Evolutionary conservation across 2,113 vertebrate genomes (phyloP), one percentile per base, ranked within the genome.

Genomic region (Pygoscelis antarcticus): DNA sequence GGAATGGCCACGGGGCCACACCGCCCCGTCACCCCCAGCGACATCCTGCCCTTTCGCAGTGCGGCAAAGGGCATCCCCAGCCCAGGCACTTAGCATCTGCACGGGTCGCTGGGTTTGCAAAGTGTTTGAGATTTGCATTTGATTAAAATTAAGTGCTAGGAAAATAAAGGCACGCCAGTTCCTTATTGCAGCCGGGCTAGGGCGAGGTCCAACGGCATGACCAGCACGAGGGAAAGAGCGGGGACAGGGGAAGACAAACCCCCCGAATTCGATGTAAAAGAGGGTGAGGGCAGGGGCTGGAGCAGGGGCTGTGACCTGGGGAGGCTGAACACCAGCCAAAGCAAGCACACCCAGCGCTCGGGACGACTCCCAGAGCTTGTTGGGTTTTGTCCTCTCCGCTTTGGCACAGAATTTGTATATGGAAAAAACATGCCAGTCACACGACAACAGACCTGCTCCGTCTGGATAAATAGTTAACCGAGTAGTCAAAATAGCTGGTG

Each of bases 391-490:
- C 58, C 26, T 65, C 84, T 23, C 77, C 0, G 2, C 91, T 94
- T 57, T 12, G 10, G 77, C 17, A 10, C 51, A 14, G 70, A 61
- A 97, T 97, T 96, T 97, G 96, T 95, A 74, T 97, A 97, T 58
- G 97, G 96, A 97, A 97, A 97, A 95, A 96, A 77, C 84, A 76
- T 62, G 91, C 62, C 84, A 94, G 78, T 78, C 3, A 0, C 62
- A 51, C 42, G 78, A 89, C 70, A 76, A 15, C 81, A 74, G 95
- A 21, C 65, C 89, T 7, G 32, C 95, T 96, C 87, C 89, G 38
- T 89, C 97, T 85, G 94, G 96, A 96, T 97, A 87, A 96, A 97
- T 83, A 91, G 93, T 97, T 95, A 95, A 94, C 91, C 4, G 34
- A 79, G 89, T 23, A 96, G 96, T 93, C 95, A 96, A 96, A 97